phyloP scores from a whole-genome alignment of 2,888 invertebrate genomes.

The Deilephila elpenor region DNA sequence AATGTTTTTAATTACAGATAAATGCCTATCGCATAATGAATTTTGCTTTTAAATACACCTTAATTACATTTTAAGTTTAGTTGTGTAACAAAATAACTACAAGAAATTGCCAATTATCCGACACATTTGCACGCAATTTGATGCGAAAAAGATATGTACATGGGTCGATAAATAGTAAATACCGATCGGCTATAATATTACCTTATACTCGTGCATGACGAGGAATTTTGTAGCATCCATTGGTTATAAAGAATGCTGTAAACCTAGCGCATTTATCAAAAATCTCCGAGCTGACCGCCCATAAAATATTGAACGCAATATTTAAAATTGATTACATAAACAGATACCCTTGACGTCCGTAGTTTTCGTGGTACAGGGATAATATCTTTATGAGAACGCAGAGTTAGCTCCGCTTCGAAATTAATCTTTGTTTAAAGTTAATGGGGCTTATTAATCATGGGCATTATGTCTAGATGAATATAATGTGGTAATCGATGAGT shows the following conservation, averaged over 20 bases:
- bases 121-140: not conserved
- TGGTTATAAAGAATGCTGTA: slow-evolving; percentile 1
- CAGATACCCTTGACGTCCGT: slow-evolving; percentile 30
- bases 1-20: slow-evolving; percentile 16
- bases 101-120: not conserved
- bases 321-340: slow-evolving; percentile 27
- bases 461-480: slow-evolving; percentile 76
- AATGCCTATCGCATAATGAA: not conserved
- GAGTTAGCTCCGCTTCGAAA: slow-evolving; percentile 56
- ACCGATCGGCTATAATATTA: not conserved
- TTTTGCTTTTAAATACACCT: not conserved
- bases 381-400: slow-evolving; percentile 50
- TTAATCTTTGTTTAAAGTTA: slow-evolving; percentile 82
- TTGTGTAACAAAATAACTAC: not conserved
- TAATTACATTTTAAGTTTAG: not conserved
- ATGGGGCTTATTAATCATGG: slow-evolving; percentile 78
- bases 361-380: slow-evolving; percentile 53
- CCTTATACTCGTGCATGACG: not conserved
- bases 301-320: slow-evolving; percentile 23
- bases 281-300: slow-evolving; percentile 25
- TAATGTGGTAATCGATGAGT: slow-evolving; percentile 76
- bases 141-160: not conserved
- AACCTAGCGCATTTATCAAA: slow-evolving; percentile 23
- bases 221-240: not conserved
- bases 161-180: not conserved